Base-by-base conservation (phyloP, 2,888 invertebrate genomes). In the Drosophila suboccidentalis region DNA sequence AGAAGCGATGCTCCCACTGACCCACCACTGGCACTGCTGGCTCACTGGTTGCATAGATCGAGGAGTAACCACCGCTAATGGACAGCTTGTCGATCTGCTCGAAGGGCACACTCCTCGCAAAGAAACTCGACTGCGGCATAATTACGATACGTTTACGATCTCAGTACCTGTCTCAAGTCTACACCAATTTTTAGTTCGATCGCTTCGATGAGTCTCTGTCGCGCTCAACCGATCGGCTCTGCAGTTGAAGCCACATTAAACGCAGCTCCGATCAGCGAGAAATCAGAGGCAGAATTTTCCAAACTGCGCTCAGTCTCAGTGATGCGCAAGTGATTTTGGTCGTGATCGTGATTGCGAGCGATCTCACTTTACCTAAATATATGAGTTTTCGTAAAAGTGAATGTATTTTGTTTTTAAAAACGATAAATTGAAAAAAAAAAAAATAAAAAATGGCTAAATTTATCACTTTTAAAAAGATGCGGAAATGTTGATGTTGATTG, bases 11-110 rank as follows among this genome's bases (percentile, higher is more conserved):
- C 49, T 82, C 75, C 91, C 91, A 92, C 32, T 90, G 80, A 3
- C 90, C 92, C 19, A 89, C 89, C 17, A 92, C 71, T 0, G 83
- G 79, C 4, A 91, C 82, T 0, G 10, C 44, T 0, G 92, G 92
- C 50, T 85, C 29, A 2, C 66, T 46, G 26, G 62, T 67, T 13
- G 91, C 85, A 72, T 82, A 92, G 32, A 92, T 87, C 5, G 87
- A 79, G 3, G 92, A 90, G 65, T 91, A 92, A 4, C 92, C 91
- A 0, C 92, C 92, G 8, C 90, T 87, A 26, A 91, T 90, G 64
- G 91, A 86, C 69, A 92, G 64, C 60, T 92, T 91, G 15, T 91
- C 89, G 53, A 92, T 90, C 32, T 90, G 83, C 51, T 90, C 88
- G 62, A 82, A 90, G 32, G 91, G 91, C 67, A 92, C 83, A 57